A percentile compares a stretch with the other conserved stretches of the same genome.
Evolutionary conservation across 2,113 vertebrate genomes (phyloP).

Genomic region (Percopsis transmontana): DNA sequence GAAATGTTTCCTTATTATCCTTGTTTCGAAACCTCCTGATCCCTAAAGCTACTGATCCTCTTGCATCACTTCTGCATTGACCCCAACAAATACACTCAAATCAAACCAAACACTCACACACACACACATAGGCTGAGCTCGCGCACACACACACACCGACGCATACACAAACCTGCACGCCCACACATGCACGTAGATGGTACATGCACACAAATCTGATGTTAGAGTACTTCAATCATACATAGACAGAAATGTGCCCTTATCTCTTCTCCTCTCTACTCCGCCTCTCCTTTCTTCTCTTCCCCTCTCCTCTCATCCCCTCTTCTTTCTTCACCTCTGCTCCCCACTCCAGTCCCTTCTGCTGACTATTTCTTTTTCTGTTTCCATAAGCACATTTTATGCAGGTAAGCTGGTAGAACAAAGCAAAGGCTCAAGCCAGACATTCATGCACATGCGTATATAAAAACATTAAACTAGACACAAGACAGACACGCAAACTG

Average conservation of each 20-base stretch:
- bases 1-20: slow-evolving; percentile 32
- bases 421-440: not conserved
- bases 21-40: slow-evolving; percentile 45
- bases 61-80: slow-evolving; percentile 63
- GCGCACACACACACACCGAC: not conserved
- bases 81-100: slow-evolving; percentile 43
- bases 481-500: not conserved
- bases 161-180: slow-evolving; percentile 9
- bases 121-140: slow-evolving; percentile 3
- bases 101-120: slow-evolving; percentile 33
- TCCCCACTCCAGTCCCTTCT: not conserved
- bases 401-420: not conserved
- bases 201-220: slow-evolving; percentile 14
- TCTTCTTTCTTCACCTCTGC: not conserved
- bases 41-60: slow-evolving; percentile 60
- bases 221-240: slow-evolving; percentile 36
- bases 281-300: slow-evolving; percentile 20
- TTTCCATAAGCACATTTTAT: not conserved
- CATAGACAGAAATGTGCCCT: slow-evolving; percentile 32
- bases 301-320: not conserved
- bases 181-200: slow-evolving; percentile 12
- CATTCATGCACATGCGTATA: not conserved
- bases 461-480: not conserved
- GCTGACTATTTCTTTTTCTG: not conserved
- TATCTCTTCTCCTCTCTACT: not conserved